A percentile compares a stretch with the other conserved stretches of the same genome.
These are phyloP conservation scores for Malurus alboscapulatus DNA, from an alignment of 2,113 vertebrate genomes.

Conservation along the genomic window DNA sequence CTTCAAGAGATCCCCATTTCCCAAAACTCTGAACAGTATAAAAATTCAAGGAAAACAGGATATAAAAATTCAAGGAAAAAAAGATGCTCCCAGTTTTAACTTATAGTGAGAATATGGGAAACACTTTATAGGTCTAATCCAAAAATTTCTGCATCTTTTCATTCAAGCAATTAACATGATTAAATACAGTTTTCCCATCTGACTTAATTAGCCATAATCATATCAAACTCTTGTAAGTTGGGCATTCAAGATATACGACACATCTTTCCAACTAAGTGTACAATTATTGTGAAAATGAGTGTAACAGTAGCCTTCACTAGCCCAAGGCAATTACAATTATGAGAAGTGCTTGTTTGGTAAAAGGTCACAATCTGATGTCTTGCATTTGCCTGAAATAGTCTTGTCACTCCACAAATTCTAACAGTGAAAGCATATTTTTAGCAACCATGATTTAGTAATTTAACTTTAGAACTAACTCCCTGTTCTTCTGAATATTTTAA, in stretches of 20 bases:
- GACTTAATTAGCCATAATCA: slow-evolving; percentile 66
- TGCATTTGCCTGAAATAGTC: slow-evolving; percentile 26
- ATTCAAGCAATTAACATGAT: slow-evolving; percentile 29
- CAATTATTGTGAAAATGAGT: slow-evolving; percentile 50
- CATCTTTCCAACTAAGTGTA: slow-evolving; percentile 41
- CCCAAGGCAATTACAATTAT: slow-evolving; percentile 50
- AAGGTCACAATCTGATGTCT: slow-evolving; percentile 59
- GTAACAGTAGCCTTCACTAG: slow-evolving; percentile 22
- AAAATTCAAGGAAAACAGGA: not conserved
- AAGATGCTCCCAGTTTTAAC: not conserved
- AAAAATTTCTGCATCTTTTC: slow-evolving; percentile 3
- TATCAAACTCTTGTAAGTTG: slow-evolving; percentile 22
- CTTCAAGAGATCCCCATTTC: not conserved
- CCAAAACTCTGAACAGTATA: not conserved
- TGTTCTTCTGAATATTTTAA: slow-evolving; percentile 17
- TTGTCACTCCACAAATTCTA: slow-evolving; percentile 17
- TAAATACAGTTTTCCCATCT: slow-evolving; percentile 28
- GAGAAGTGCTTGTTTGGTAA: slow-evolving; percentile 48
- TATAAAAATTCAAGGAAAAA: not conserved
- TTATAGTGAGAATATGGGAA: not conserved
- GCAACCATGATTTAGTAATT: slow-evolving; percentile 7
- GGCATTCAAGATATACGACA: slow-evolving; percentile 15
- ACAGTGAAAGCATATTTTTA: slow-evolving; percentile 35
- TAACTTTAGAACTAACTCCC: slow-evolving; percentile 1
- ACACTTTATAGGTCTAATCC: not conserved